Evolutionary conservation across 2,888 invertebrate species (phyloP), one percentile per base, ranked within the genome.

Genomic region (Stratiomys singularior): DNA sequence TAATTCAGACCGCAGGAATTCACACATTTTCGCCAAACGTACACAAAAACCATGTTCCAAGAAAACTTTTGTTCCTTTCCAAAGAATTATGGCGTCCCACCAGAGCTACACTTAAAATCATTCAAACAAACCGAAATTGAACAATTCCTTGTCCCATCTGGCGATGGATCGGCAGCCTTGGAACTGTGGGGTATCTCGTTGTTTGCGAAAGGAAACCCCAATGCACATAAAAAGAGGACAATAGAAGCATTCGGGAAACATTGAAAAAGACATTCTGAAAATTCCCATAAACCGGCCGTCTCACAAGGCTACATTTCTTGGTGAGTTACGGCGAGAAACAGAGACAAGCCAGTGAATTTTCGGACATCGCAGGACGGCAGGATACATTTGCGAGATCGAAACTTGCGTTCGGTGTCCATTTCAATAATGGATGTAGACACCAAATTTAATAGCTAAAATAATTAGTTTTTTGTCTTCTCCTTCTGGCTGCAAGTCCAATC

Each of bases 401-500:
- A 72, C 28, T 72, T 72, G 52, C 56, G 13, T 28, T 56, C 28
- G 30, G 71, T 52, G 56, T 72, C 56, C 37, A 63, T 76, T 76
- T 60, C 52, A n/a, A 47, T 46, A 76, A 66, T 64, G 63, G 76
- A 9, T 25, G 21, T 76, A 64, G 47, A 64, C 60, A 76, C 44
- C 3, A 64, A 47, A 76, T 76, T 76, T 76, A 46, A 76, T 76
- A 47, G 63, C 76, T 25, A 18, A 47, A 46, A 64, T 76, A 76
- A 76, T 76, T 76, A 76, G 76, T 76, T 76, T 76, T 76, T 74
- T 74, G 23, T 9, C 37, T 5, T n/a, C n/a, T n/a, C n/a, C n/a
- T n/a, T n/a, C n/a, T n/a, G n/a, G 46, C 27, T n/a, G 44, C 37
- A 63, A 76, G 3, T 30, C 63, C 56, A 76, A 63, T 23, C 60